Base-by-base conservation (phyloP, 2,113 vertebrate genomes). In the Forbesichthys papilliferus region DNA sequence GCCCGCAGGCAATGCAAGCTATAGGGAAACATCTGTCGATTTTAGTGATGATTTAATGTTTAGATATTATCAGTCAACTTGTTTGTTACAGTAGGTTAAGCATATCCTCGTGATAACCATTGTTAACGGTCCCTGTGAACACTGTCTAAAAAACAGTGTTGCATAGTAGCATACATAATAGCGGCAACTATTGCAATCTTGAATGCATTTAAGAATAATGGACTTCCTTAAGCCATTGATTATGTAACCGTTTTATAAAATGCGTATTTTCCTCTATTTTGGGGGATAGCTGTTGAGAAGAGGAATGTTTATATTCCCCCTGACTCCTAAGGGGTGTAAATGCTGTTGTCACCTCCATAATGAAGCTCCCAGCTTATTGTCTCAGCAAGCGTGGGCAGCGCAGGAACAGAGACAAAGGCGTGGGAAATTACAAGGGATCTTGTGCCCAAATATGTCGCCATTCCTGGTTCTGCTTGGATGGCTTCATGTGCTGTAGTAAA, bases 381-480 rank as follows among this genome's bases (percentile, higher is more conserved):
- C 84, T 81, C 74, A 69, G 75, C 58, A 0, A 73, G 73, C 71
- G 87, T 87, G 84, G 84, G 89, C 54, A 79, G 79, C 75, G 58
- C 61, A 83, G 80, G 80, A 86, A 75, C 65, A 9, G 62, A 85
- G 83, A 90, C 82, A 91, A 89, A 86, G 87, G 74, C 81, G 80
- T 81, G 74, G 74, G 86, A 87, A 88, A 91, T 89, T 80, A 87
- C 85, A 89, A 74, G 71, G 83, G 72, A 84, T 82, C 82, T 59
- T 67, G 72, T 74, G 73, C 85, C 75, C 66, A 59, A 87, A 86
- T 77, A 72, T 78, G 70, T 66, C 42, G 75, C 87, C 91, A 86
- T 92, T 90, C 85, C 73, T 77, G 75, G 87, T 61, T 33, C 56
- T 71, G 34, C 72, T 73, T 78, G 69, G 65, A 61, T 79, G 3